Conservation (phyloP, 2,113 vertebrate species). For the Speoplatyrhinus poulsoni region DNA sequence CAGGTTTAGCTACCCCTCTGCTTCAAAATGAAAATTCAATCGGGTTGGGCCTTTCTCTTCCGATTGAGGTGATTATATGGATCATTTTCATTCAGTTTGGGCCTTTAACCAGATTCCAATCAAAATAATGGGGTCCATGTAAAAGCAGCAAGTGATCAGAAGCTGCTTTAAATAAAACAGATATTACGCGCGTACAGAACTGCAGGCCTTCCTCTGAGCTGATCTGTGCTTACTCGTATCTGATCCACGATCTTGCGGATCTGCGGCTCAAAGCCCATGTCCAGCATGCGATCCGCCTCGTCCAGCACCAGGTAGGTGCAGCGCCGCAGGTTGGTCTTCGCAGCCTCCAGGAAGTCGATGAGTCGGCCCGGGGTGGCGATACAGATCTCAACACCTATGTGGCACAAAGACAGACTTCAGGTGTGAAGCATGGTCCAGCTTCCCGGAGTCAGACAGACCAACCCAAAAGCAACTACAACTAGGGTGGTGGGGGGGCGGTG, state of each 20-base stretch:
- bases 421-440: not conserved
- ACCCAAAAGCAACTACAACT: not conserved
- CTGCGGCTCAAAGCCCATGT: conserved; percentile 97
- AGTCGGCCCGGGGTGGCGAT: conserved; percentile 94
- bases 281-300: conserved; percentile 95
- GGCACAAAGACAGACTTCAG: not conserved
- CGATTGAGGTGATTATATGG: too few relatives aligned
- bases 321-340: conserved; percentile 91
- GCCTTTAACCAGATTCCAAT: too few relatives aligned
- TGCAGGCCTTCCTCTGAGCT: too few relatives aligned
- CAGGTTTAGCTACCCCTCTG: too few relatives aligned
- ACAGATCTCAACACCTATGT: conserved; percentile 92
- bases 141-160: too few relatives aligned
- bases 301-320: conserved; percentile 95
- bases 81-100: too few relatives aligned
- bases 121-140: too few relatives aligned
- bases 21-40: too few relatives aligned
- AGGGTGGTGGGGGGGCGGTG: not conserved
- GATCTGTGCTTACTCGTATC: conserved; percentile 80
- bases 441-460: not conserved
- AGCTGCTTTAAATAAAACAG: too few relatives aligned
- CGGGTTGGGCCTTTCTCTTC: too few relatives aligned
- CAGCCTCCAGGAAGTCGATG: conserved; percentile 93
- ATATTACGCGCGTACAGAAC: too few relatives aligned
- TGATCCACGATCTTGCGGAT: conserved; percentile 97